A percentile compares a stretch with the other conserved stretches of the same genome.
These are phyloP conservation scores for Stictocephala bisonia DNA, from an alignment of 2,888 invertebrate genomes.

Conservation along the genomic window DNA sequence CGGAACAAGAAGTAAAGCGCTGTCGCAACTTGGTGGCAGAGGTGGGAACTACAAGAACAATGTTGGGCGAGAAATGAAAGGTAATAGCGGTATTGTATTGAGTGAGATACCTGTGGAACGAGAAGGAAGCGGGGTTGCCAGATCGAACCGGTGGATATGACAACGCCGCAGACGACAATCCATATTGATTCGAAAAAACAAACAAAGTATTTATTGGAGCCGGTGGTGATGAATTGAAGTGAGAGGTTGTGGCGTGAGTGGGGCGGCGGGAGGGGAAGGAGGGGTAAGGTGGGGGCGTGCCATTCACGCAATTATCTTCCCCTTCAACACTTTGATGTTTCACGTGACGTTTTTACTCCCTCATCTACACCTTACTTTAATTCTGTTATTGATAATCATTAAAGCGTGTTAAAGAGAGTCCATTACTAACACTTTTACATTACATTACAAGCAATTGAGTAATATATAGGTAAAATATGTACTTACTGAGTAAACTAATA, in stretches of 20 bases:
- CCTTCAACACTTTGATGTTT: conserved; percentile 27
- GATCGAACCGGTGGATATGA: conserved; percentile 12
- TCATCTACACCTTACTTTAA: no score
- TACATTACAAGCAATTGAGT: no score
- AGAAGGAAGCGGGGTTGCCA: no score
- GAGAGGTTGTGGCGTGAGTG: not conserved
- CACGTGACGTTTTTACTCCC: not conserved
- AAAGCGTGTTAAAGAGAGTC: no score
- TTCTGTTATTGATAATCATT: no score
- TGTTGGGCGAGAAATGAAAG: no score
- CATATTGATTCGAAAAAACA: conserved; percentile 28
- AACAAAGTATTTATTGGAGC: conserved; percentile 50
- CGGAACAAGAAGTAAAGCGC: no score
- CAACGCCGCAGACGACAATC: conserved; percentile 30
- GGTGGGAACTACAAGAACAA: not conserved
- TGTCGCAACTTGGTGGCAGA: not conserved
- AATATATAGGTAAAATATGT: no score
- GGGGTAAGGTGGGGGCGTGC: conserved; percentile 41
- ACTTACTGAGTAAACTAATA: no score
- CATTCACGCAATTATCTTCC: conserved; percentile 3
- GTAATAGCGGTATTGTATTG: no score
- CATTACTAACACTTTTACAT: no score
- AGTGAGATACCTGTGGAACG: no score
- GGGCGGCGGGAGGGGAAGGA: not conserved
- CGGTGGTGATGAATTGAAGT: conserved; percentile 38